Evolutionary conservation across 2,113 vertebrate species (phyloP), one percentile per base, ranked within the genome.

Genomic region (Sterrhoptilus dennistouni): DNA sequence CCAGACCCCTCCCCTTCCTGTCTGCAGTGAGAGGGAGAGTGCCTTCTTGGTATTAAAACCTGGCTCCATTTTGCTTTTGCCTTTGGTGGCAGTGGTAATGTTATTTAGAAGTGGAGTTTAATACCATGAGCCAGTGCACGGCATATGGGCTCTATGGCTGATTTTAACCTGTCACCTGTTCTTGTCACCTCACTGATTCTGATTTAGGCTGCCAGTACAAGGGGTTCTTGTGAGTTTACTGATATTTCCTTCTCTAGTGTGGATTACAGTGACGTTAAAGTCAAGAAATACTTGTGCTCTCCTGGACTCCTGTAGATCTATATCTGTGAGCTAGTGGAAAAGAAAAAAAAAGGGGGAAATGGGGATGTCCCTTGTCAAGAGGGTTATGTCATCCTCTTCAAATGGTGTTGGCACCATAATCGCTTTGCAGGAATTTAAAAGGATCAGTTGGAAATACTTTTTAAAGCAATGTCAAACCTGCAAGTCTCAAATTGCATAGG

Each of bases 1-100:
- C 93, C 68, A 96, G 92, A 90, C 61, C 88, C 95, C 94, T 56
- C 96, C 95, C 78, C 96, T 96, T 96, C 91, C 96, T 85, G 56
- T 96, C 87, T 94, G 82, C 49, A 47, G 63, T 0, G 0, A 57
- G 79, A 50, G 13, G 75, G 40, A 80, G 42, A 85, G 54, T 0
- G 1, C 45, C 82, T 71, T 86, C 79, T 90, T 3, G 1, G 27
- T 56, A 86, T 53, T 60, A 83, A 94, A 90, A 28, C 44, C 79
- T 83, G 66, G 69, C 57, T 89, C 86, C 69, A 91, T 85, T 74
- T 97, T 96, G 68, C 29, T 50, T 81, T 68, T 59, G 28, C 10
- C 52, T 70, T 61, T 40, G 31, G 61, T 65, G 50, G n/a, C 11
- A 13, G 29, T 77, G 56, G 42, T 11, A 27, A 33, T 35, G 13